Evolutionary conservation across 2,113 vertebrate genomes (phyloP), one percentile per base, ranked within the genome.

Genomic region (Lepisosteus osseus): DNA sequence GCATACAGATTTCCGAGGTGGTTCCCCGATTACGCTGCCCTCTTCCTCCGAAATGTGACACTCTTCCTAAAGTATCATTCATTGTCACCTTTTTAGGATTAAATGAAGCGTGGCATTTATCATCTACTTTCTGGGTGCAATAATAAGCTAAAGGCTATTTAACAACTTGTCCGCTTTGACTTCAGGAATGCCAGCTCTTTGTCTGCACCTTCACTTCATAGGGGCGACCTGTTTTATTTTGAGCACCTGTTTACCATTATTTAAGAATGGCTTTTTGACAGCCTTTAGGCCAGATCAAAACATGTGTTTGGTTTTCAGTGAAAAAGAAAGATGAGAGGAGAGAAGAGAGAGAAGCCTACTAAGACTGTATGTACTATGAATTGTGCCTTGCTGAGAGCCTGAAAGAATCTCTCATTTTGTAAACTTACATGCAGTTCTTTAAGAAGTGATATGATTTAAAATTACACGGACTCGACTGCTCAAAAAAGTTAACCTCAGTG

Each of bases 11-110:
- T 83, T 83, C 74, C 77, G 82, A 77, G 79, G 57, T 79, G 78
- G 82, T 45, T 29, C 66, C 74, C 77, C 78, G 76, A 83, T 75
- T 86, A 80, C 83, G 62, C 79, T 80, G 82, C 77, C 85, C 74
- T 89, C 29, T 86, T 86, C 86, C 85, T 78, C 85, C 89, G 92
- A 92, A 94, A 94, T 83, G 80, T 67, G 90, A 93, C 92, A 86
- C 94, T 87, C 0, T 0, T 59, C 70, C 75, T 77, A 78, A 83
- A 82, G 86, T 85, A 79, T 91, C 90, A 85, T 87, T 91, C 90
- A 85, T 76, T 91, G 78, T 87, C 87, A 81, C 84, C 90, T 85
- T 72, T 88, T 88, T 86, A 81, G 71, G 82, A 84, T 67, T 80
- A 87, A 92, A 84, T 79, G 89, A 86, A 91, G 89, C 86, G 54